Percentiles rank a stretch among this genome's conserved stretches.
Conservation (phyloP, 2,797 vertebrate genomes). For the Morus bassanus region DNA sequence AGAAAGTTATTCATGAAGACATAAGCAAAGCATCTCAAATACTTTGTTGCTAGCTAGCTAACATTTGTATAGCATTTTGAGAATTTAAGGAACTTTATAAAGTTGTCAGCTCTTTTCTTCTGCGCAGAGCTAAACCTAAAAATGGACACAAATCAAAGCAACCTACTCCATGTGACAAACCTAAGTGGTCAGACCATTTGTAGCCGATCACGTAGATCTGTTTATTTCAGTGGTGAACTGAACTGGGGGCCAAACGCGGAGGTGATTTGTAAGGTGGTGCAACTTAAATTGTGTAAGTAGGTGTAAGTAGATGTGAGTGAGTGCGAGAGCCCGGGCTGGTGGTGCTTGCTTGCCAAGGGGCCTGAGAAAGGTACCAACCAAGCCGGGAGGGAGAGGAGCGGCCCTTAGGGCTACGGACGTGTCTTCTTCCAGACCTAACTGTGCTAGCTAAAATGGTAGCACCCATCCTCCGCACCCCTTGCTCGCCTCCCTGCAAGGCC, state of each 20-base stretch:
- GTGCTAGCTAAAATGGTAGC: background rate
- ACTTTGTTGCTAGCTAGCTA: background rate
- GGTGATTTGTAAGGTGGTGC: background rate
- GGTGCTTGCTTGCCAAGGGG: background rate
- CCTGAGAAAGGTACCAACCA: background rate
- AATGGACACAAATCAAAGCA: background rate
- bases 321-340: background rate
- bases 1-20: slow-evolving; percentile 40
- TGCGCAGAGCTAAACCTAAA: background rate
- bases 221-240: background rate
- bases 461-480: background rate
- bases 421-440: background rate
- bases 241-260: background rate
- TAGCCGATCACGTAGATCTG: background rate
- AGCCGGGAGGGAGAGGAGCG: background rate
- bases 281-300: background rate
- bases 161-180: background rate
- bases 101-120: slow-evolving; percentile 32
- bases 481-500: background rate
- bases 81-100: slow-evolving; percentile 20
- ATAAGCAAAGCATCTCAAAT: slow-evolving; percentile 19
- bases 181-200: accelerated
- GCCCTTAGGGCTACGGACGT: background rate
- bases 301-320: background rate
- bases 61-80: background rate